Conservation (phyloP, 2,888 invertebrate genomes). For the Nezara viridula region DNA sequence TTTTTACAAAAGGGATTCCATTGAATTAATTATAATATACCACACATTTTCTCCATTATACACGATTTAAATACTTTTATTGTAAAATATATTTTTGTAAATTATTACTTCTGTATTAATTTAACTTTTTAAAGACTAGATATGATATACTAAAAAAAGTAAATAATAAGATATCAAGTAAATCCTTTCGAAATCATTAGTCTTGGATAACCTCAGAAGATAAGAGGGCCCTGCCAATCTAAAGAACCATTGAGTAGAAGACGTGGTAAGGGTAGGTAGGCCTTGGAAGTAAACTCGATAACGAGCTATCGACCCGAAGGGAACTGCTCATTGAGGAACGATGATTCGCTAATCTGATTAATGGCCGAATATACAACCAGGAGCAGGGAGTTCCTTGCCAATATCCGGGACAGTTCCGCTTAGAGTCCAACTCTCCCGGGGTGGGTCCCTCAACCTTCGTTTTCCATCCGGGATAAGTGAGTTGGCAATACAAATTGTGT, state of each 20-base stretch:
- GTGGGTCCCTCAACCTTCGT: background rate
- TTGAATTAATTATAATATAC: no score
- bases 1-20: no score
- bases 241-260: background rate
- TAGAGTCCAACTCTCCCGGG: background rate
- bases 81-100: no score
- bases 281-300: background rate
- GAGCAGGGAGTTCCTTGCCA: constrained; percentile 25
- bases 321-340: constrained; percentile 46
- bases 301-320: background rate
- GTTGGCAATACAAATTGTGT: background rate
- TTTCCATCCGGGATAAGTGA: constrained; percentile 28
- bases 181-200: background rate
- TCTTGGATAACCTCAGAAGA: background rate
- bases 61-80: no score
- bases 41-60: no score
- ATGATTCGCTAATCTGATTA: constrained; percentile 27
- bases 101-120: no score
- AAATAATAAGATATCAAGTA: no score
- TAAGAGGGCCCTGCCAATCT: background rate
- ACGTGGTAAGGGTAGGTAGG: background rate
- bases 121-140: no score
- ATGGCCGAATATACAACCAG: constrained; percentile 9
- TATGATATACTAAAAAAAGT: no score
- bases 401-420: constrained; percentile 21